Percentiles rank a stretch among this genome's conserved stretches.
phyloP scores from a whole-genome alignment of 2,113 vertebrate genomes.

The Zosterops borbonicus region DNA sequence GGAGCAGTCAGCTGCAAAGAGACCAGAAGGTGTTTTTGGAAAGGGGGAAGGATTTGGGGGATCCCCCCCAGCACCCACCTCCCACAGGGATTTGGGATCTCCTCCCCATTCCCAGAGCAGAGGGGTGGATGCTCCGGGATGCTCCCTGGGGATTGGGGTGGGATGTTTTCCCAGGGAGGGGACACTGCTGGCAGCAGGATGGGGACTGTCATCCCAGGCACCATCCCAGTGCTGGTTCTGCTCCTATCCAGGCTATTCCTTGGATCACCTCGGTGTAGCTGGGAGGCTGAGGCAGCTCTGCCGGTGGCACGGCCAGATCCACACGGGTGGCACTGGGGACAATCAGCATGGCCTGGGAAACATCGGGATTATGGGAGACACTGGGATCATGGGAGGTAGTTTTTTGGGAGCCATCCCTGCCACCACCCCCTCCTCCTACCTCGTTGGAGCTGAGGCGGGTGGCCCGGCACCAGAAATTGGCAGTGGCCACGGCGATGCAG shows the following conservation, averaged over 20 bases:
- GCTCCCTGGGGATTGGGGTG: background rate
- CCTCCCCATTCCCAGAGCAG: background rate
- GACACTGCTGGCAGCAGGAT: background rate
- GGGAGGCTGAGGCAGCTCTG: constrained; percentile 21
- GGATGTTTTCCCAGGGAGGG: background rate
- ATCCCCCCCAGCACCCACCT: background rate
- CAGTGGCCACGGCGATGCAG: constrained; percentile 28
- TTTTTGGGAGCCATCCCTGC: background rate
- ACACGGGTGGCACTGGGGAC: constrained; percentile 6
- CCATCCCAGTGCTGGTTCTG: accelerated
- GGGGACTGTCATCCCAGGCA: background rate
- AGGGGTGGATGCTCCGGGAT: accelerated
- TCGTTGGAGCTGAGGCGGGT: constrained; percentile 29
- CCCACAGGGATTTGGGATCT: accelerated
- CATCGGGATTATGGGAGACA: background rate
- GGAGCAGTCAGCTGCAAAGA: background rate
- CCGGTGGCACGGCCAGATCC: background rate
- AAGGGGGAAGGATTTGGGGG: background rate
- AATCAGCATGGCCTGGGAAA: constrained; percentile 47
- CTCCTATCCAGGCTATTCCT: background rate
- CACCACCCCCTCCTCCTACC: background rate
- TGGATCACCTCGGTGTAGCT: constrained; percentile 47
- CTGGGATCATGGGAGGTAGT: accelerated
- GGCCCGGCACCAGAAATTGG: constrained; percentile 52
- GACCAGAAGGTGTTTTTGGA: background rate